phyloP scores from a whole-genome alignment of 2,888 invertebrate species.

The Epinotia brunnichana region DNA sequence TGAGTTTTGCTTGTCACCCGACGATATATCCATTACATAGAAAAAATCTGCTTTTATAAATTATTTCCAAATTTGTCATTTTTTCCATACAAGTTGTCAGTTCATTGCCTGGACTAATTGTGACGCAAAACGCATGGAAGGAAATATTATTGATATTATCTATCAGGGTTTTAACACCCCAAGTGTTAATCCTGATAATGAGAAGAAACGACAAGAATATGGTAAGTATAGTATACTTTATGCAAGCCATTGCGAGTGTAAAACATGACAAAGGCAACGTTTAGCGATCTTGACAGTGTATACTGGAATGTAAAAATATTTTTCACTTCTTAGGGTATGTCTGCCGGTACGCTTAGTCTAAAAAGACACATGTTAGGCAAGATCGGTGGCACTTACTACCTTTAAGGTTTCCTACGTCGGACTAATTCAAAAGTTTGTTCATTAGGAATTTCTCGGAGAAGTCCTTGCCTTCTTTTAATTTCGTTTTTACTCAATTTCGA shows the following conservation, averaged over 20 bases:
- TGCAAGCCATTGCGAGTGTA: neutral
- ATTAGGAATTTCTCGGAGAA: slow-evolving; percentile 41
- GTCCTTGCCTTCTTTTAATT: slow-evolving; percentile 45
- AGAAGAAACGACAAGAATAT: too few relatives aligned
- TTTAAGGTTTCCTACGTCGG: neutral
- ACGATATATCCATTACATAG: too few relatives aligned
- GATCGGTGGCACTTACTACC: neutral
- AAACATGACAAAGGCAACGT: neutral
- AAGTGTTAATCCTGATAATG: too few relatives aligned
- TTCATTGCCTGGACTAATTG: too few relatives aligned
- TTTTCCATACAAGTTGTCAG: too few relatives aligned
- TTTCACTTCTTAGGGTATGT: neutral
- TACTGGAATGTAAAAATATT: neutral
- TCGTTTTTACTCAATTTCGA: slow-evolving; percentile 45
- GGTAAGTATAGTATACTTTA: too few relatives aligned
- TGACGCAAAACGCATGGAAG: too few relatives aligned
- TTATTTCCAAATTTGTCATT: too few relatives aligned
- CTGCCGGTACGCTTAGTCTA: neutral
- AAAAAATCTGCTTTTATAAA: too few relatives aligned
- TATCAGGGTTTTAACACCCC: too few relatives aligned
- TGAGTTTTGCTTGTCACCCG: too few relatives aligned
- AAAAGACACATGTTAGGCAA: neutral
- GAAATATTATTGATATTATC: too few relatives aligned
- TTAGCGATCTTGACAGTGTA: neutral
- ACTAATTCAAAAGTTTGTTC: slow-evolving; percentile 46